phyloP scores from a whole-genome alignment of 2,888 invertebrate genomes.

The Tanytarsus gracilentus region DNA sequence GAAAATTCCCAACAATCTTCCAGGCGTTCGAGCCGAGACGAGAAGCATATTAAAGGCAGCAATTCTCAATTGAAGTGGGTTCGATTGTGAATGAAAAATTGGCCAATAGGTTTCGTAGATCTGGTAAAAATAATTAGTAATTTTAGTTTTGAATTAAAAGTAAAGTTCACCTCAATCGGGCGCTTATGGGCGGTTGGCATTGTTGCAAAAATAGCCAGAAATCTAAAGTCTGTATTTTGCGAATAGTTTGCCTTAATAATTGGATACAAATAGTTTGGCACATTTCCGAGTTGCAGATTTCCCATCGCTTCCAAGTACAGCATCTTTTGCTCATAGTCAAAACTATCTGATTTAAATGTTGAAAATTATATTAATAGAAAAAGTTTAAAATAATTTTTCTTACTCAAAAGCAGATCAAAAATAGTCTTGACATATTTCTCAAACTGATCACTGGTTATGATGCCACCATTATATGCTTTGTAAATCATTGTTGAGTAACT shows the following conservation, averaged over 20 bases:
- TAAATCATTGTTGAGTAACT: slow-evolving; percentile 60
- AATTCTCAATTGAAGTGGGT: slow-evolving; percentile 57
- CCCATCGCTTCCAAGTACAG: slow-evolving; percentile 62
- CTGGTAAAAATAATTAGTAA: slow-evolving; percentile 35
- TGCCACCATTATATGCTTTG: slow-evolving; percentile 48
- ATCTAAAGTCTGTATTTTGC: slow-evolving; percentile 44
- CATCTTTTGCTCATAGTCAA: slow-evolving; percentile 58
- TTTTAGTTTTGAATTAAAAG: slow-evolving; percentile 17
- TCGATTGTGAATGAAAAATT: slow-evolving; percentile 56
- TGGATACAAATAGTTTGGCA: slow-evolving; percentile 46
- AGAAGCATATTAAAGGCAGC: slow-evolving; percentile 57
- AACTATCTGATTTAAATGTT: slow-evolving; percentile 46
- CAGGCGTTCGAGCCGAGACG: slow-evolving; percentile 54
- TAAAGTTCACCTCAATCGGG: slow-evolving; percentile 44
- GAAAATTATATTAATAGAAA: neutral
- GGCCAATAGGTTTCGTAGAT: slow-evolving; percentile 57
- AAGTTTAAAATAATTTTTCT: slow-evolving; percentile 31
- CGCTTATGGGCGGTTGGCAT: slow-evolving; percentile 46
- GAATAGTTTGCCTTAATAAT: slow-evolving; percentile 48
- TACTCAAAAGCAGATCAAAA: slow-evolving; percentile 61
- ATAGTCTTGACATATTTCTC: slow-evolving; percentile 63
- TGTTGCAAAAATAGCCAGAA: slow-evolving; percentile 59
- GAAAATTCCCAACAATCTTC: slow-evolving; percentile 58
- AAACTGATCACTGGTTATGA: slow-evolving; percentile 54
- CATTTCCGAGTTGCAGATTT: slow-evolving; percentile 53